Evolutionary conservation across 2,888 invertebrate genomes (phyloP), one percentile per base, ranked within the genome.

Genomic region (Pseudolycoriella hygida): DNA sequence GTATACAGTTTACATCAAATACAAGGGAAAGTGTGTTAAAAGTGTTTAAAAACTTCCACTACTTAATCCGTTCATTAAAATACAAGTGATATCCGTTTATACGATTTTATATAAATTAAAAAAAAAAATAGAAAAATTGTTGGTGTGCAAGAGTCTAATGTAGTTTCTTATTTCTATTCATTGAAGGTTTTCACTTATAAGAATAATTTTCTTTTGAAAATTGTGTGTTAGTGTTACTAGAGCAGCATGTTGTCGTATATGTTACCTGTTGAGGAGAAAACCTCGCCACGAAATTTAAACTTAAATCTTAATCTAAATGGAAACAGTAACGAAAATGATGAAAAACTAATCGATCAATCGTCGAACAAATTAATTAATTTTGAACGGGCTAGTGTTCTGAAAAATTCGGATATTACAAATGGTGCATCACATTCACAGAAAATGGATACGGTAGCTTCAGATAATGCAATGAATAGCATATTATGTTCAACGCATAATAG

Each of bases 251-350:
- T 83, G 68, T 82, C 82, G 53, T 82, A 83, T 61, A 80, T 83
- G 79, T 69, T 82, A 55, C 82, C 82, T 44, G 75, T 78, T 57
- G 81, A 80, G 57, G 80, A 81, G 60, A 81, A 82, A 62, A 79
- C 80, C 45, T 79, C 80, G 46, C 72, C 59, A 55, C 61, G 47
- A 30, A 49, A 49, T 46, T 37, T 49, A 20, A 49, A 44, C 40
- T 43, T 49, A 39, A 45, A 47, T 37, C 44, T 49, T 42, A 46
- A 43, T 25, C 20, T 43, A 39, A 43, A 43, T 40, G 30, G 20
- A 20, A 39, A 18, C 17, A 17, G 34, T 18, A 43, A 40, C 40
- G 39, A 5, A 25, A 39, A 40, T 30, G 31, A 30, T 32, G 20
- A 25, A 25, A 25, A 25, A 25, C 25, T 25, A 25, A 25, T 25